Evolutionary conservation across 1,140 invertebrate species (phyloP).

Genomic region (Drosophila gunungcola): DNA sequence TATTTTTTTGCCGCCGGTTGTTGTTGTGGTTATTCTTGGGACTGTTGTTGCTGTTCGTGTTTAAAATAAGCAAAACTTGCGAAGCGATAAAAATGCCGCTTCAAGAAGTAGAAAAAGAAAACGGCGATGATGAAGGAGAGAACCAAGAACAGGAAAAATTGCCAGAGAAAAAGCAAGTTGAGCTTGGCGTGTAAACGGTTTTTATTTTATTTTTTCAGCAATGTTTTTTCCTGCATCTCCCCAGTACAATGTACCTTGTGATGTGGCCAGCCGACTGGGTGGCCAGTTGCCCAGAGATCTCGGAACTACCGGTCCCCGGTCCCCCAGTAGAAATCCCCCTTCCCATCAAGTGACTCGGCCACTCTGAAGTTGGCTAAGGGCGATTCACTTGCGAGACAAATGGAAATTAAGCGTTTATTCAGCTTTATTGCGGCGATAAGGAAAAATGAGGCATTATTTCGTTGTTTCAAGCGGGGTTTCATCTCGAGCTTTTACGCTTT

Average conservation of each 20-base stretch:
- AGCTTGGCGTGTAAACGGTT: constrained; percentile 77
- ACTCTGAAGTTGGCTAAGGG: constrained; percentile 66
- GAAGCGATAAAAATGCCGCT: constrained; percentile 75
- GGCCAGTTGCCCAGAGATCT: constrained; percentile 43
- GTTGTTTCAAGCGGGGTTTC: constrained; percentile 70
- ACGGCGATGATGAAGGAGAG: constrained; percentile 49
- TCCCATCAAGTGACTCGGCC: constrained; percentile 62
- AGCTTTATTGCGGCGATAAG: constrained; percentile 84
- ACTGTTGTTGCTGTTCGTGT: constrained; percentile 62
- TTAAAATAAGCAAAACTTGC: constrained; percentile 80
- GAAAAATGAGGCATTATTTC: constrained; percentile 83
- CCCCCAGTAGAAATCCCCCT: constrained; percentile 28
- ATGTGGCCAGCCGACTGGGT: constrained; percentile 69
- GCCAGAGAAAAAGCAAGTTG: constrained; percentile 49
- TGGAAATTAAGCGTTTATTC: constrained; percentile 84
- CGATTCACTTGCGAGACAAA: constrained; percentile 78
- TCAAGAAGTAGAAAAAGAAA: constrained; percentile 52
- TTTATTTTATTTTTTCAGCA: constrained; percentile 55
- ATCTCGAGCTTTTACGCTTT: constrained; percentile 21
- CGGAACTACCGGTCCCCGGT: constrained; percentile 8
- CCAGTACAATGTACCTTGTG: constrained; percentile 46
- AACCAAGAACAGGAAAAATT: constrained; percentile 70
- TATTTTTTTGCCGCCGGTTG: constrained; percentile 66
- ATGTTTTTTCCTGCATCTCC: constrained; percentile 15
- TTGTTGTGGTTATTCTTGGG: constrained; percentile 23